Base-by-base conservation (phyloP, 2,888 invertebrate species). In the Eustalomyia histrio region DNA sequence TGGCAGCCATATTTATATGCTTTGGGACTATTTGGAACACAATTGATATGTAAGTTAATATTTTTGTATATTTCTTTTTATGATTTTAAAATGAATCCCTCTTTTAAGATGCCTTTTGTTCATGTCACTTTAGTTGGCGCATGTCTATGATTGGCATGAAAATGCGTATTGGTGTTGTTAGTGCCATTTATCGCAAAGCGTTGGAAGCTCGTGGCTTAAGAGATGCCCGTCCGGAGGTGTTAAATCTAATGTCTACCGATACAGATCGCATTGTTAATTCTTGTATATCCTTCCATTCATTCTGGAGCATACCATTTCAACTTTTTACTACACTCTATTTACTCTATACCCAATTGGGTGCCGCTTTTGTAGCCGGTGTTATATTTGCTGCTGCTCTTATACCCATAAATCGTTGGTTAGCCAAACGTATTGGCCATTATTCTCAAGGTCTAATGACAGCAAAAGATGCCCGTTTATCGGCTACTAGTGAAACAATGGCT, bases 171-270 rank as follows among this genome's bases (percentile, higher is more conserved):
- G 94, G 97, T 0, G 92, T 99, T 47, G 93, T 98, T 0, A 95
- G 96, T 6, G 93, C 95, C 14, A 93, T 97, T 79, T 97, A 98
- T 87, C 92, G 94, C 9, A 82, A 93, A 90, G 74, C 92, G 84
- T 84, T 90, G 89, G 84, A 92, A 88, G 85, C 92, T 85, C 84
- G 90, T 86, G 84, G 92, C 86, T 86, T 92, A 2, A 86, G 87
- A 35, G 88, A 89, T 50, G 85, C 92, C 14, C 92, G 95, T 52
- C 99, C 99, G 0, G 96, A 99, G 92, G 95, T 99, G 75, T 94
- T 98, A 1, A 99, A 99, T 91, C 96, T 97, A 85, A 97, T 99
- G 96, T 98, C 98, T 35, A 97, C 97, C 0, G 99, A 99, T 89
- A 95, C 96, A 0, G 98, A 99, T 89, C 93, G 99, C 84, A 96